Evolutionary conservation across 2,888 invertebrate genomes (phyloP).

Genomic region (Peribatodes rhomboidaria): DNA sequence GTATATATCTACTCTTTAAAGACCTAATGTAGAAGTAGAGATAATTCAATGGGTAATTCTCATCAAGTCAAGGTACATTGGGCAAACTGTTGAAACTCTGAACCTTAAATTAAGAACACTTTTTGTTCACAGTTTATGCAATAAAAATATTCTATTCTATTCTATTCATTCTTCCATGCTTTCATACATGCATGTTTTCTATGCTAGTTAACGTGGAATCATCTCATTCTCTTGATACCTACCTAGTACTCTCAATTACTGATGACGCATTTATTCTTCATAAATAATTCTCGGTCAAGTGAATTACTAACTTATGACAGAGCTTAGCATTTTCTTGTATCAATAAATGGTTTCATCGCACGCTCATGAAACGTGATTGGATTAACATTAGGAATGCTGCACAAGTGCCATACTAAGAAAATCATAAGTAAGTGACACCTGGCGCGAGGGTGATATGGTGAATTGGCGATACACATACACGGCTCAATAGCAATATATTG

Average conservation of each 20-base stretch:
- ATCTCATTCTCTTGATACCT: too few relatives aligned
- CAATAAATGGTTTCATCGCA: conserved; percentile 37
- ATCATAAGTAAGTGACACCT: conserved; percentile 22
- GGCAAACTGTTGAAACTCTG: too few relatives aligned
- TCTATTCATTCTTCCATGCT: too few relatives aligned
- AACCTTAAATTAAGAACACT: too few relatives aligned
- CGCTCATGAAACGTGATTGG: conserved; percentile 37
- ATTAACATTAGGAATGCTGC: conserved; percentile 55
- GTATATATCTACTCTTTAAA: too few relatives aligned
- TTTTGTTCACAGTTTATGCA: too few relatives aligned
- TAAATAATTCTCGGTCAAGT: conserved; percentile 1
- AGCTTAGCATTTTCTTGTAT: conserved; percentile 5
- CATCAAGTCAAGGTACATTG: too few relatives aligned
- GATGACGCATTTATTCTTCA: background rate
- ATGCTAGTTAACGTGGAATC: too few relatives aligned
- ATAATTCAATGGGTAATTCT: too few relatives aligned
- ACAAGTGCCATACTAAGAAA: conserved; percentile 30
- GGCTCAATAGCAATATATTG: background rate
- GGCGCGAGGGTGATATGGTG: background rate
- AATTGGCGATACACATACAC: background rate
- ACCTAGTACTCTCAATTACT: background rate
- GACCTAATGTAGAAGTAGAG: too few relatives aligned
- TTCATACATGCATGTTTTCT: too few relatives aligned
- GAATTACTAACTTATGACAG: conserved; percentile 12
- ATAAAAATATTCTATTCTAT: too few relatives aligned